Evolutionary conservation across 53 echinoderm and acorn worm species (phyloP).

Genomic region (Patiria pectinifera): DNA sequence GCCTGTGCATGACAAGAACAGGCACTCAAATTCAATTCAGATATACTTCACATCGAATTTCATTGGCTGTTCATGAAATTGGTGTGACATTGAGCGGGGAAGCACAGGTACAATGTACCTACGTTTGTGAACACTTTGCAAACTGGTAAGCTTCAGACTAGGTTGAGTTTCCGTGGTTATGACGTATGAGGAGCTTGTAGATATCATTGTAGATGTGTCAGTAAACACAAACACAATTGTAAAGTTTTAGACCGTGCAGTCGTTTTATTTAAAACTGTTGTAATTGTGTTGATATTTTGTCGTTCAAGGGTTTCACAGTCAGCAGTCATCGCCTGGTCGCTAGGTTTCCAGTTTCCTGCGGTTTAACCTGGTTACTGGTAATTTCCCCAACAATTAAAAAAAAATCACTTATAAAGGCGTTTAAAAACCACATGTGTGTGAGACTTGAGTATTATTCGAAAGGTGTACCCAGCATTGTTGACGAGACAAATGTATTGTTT

Average conservation of each 20-base stretch:
- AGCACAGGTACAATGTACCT: not conserved
- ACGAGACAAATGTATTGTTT: not conserved
- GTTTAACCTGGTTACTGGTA: not conserved
- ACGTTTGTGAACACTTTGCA: not conserved
- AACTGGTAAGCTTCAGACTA: not conserved
- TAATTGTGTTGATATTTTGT: not conserved
- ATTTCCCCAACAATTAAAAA: not conserved
- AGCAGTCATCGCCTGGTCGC: not conserved
- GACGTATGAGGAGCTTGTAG: not conserved
- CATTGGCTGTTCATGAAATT: too few relatives aligned
- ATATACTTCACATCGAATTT: too few relatives aligned
- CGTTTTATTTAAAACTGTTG: not conserved
- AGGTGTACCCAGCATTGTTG: not conserved
- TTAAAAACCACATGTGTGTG: slow-evolving; percentile 35
- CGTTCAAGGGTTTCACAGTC: not conserved
- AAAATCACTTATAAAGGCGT: not conserved
- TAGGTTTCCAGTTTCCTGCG: not conserved
- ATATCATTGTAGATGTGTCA: not conserved
- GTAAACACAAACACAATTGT: not conserved
- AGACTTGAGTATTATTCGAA: not conserved
- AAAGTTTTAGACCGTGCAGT: not conserved
- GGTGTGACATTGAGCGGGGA: not conserved
- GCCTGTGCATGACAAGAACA: too few relatives aligned
- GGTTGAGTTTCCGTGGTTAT: not conserved
- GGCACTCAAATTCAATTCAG: too few relatives aligned